Evolutionary conservation across 2,113 vertebrate species (phyloP), one percentile per base, ranked within the genome.

Genomic region (Kryptolebias marmoratus): DNA sequence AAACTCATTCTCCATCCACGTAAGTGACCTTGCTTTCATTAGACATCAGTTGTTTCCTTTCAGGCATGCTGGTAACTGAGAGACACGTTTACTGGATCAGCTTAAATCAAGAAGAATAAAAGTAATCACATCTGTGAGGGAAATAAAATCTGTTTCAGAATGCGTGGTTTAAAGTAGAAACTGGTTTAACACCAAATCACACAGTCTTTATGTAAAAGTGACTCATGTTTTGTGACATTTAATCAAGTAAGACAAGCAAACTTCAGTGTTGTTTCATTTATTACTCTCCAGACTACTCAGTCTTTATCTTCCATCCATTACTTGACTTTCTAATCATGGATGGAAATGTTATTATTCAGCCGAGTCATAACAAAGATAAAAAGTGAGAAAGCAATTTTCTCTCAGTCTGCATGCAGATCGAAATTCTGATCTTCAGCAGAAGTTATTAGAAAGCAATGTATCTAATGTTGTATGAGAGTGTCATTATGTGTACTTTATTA

Each of bases 291-390:
- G 42, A 18, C 53, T 44, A 15, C 50, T 45, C 32, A 27, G 53
- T 12, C 18, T 28, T 56, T 68, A 47, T 45, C 53, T 68, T 4
- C 8, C 2, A 22, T 48, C 14, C 6, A 10, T 48, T 44, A 30
- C n/a, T 77, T 68, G 65, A 16, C 56, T 13, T 28, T 14, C 0
- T 50, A 42, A 63, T 28, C 10, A 28, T 60, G n/a, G 27, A 5
- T 27, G 2, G 12, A 22, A 11, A 42, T 28, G 39, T 68, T 11
- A 32, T 47, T 1, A 50, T 22, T 4, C 11, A 44, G 11, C 18
- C 2, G 30, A 60, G 59, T 67, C 49, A 68, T 58, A 61, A 70
- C 64, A 78, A 63, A 77, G 70, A 85, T 64, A 22, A 49, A 42
- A 48, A 44, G 49, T 7, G 30, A 3, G 39, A 58, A 54, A 77